phyloP scores from a whole-genome alignment of 2,797 vertebrate genomes.

The Parotocinclus haroldoi region DNA sequence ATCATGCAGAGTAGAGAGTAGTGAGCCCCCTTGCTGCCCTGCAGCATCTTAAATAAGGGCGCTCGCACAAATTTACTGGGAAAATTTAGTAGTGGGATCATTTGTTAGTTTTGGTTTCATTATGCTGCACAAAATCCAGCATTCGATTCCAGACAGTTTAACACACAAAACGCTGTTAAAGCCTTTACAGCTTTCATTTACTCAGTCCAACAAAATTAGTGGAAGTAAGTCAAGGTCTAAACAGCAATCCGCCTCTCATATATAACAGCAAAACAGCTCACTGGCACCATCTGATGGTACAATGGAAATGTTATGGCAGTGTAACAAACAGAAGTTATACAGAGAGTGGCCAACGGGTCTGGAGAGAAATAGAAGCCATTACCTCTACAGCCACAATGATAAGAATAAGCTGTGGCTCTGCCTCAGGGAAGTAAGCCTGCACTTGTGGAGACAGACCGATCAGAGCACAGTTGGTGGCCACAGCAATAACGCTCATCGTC shows the following conservation, averaged over 20 bases:
- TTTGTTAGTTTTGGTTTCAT: too few species aligned
- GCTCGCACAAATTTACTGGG: too few species aligned
- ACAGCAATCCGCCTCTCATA: slow-evolving; percentile 1
- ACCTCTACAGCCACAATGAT: slow-evolving; percentile 89
- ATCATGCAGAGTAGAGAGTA: too few species aligned
- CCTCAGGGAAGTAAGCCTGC: slow-evolving; percentile 79
- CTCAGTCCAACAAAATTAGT: slow-evolving; percentile 16
- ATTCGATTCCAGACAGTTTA: too few species aligned
- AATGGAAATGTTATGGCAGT: not conserved
- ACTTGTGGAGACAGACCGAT: slow-evolving; percentile 95
- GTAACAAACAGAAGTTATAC: not conserved
- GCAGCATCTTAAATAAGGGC: too few species aligned
- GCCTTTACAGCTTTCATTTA: slow-evolving; percentile 16
- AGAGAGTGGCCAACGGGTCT: too few species aligned
- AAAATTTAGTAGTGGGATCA: too few species aligned
- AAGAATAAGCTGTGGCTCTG: slow-evolving; percentile 82
- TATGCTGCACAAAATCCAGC: too few species aligned
- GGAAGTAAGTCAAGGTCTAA: too few species aligned
- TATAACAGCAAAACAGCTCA: slow-evolving; percentile 35
- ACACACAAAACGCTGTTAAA: slow-evolving; percentile 8
- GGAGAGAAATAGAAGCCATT: slow-evolving; percentile 36
- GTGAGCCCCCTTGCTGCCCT: too few species aligned
- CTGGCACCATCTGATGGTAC: slow-evolving; percentile 52
- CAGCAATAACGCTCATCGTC: slow-evolving; percentile 91
- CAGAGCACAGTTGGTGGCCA: slow-evolving; percentile 92